A percentile compares a stretch with the other conserved stretches of the same genome.
Evolutionary conservation across 2,888 invertebrate species (phyloP).

Genomic region (Campoplex capitator): DNA sequence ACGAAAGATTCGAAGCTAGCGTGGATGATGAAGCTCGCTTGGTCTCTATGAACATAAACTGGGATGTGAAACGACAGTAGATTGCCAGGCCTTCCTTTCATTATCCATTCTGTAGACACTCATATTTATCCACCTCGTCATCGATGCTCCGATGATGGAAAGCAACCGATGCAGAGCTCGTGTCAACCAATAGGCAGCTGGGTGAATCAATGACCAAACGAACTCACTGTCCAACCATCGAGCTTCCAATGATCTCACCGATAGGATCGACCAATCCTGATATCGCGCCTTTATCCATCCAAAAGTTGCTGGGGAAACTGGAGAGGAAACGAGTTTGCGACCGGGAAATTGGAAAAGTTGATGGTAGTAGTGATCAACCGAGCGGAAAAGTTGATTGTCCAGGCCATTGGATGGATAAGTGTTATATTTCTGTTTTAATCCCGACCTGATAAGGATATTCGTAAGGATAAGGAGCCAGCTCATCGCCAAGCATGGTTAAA

Average conservation of each 20-base stretch:
- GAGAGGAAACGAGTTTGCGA: slow-evolving; percentile 12
- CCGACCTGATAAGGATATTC: slow-evolving; percentile 13
- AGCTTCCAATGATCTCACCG: not conserved
- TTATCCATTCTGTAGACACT: not conserved
- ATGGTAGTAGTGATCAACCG: slow-evolving; percentile 7
- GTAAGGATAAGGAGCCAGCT: not conserved
- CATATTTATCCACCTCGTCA: slow-evolving; percentile 35
- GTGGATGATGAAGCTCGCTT: slow-evolving; percentile 24
- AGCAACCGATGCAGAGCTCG: slow-evolving; percentile 10
- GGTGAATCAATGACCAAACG: slow-evolving; percentile 23
- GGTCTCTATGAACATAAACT: slow-evolving; percentile 11
- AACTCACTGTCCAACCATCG: not conserved
- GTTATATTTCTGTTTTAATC: slow-evolving; percentile 27
- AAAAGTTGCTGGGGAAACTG: not conserved
- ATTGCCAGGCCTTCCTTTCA: slow-evolving; percentile 29
- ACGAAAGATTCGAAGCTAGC: not conserved
- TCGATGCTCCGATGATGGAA: slow-evolving; percentile 38
- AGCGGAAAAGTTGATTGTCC: slow-evolving; percentile 21
- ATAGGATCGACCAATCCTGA: not conserved
- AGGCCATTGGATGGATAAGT: not conserved
- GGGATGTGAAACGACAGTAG: slow-evolving; percentile 1
- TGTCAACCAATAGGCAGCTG: slow-evolving; percentile 24
- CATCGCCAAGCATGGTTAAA: not conserved
- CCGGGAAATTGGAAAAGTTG: slow-evolving; percentile 13
- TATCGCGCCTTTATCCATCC: slow-evolving; percentile 4